Base-by-base conservation (phyloP, 2,797 vertebrate genomes). In the Myotis myotis region DNA sequence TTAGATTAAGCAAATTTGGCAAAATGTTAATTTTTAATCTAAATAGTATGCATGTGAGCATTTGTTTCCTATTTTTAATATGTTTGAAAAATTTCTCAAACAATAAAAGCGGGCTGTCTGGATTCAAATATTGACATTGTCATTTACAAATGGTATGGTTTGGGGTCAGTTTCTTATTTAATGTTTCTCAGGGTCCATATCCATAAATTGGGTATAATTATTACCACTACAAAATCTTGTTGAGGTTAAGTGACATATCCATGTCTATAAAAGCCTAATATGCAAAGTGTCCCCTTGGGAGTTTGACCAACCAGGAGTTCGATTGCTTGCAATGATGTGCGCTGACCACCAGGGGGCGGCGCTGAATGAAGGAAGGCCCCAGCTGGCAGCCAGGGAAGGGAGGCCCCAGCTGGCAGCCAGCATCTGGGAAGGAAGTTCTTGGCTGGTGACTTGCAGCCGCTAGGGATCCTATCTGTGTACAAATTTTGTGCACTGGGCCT, bases 1-100 rank as follows among this genome's bases (percentile, higher is more conserved):
- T 13, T 75, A 38, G 6, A 36, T 60, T 87, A 60, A 71, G 25
- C 0, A 4, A 79, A 71, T 81, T 78, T 88, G 44, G 2, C 38
- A 87, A 41, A 90, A 70, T 51, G 11, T 57, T 88, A 87, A 47
- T 30, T 92, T 93, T 76, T 6, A 86, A 47, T 95, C 47, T 87
- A 76, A 74, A 30, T 83, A 68, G 76, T 60, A 78, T 49, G 25
- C 23, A 44, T 49, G 9, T 70, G 17, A 20, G 5, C 33, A 4
- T 55, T 60, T 11, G 0, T 71, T 95, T 92, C 9, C 15, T 75
- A 41, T 76, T 91, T 95, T 87, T 6, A 62, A 11, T 91, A 19
- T 25, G 2, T 62, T 89, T 92, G 41, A 83, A 82, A 68, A 68
- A 62, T 53, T 75, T 87, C 57, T 91, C 36, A 70, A 60, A 66